Percentiles rank a stretch among this genome's conserved stretches.
phyloP scores from a whole-genome alignment of 2,113 vertebrate genomes.

The Etia nguti region DNA sequence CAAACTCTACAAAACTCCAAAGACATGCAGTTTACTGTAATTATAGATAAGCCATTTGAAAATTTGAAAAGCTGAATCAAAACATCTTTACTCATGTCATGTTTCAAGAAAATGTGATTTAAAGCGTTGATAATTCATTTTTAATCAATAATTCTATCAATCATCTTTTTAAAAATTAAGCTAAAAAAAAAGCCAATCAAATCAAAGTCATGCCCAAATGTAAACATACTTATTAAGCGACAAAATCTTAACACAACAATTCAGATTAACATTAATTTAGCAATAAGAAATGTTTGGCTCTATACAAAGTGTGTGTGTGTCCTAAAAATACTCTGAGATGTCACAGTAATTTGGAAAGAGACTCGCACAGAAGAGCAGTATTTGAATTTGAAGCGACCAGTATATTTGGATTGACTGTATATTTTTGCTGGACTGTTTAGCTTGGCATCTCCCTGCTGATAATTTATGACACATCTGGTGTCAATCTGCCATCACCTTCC shows the following conservation, averaged over 20 bases:
- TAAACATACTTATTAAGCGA: neutral
- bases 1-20: neutral
- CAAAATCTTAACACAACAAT: neutral
- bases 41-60: neutral
- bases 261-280: neutral
- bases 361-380: constrained; percentile 84
- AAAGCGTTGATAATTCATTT: neutral
- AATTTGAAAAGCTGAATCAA: neutral
- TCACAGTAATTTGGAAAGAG: constrained; percentile 80
- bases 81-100: neutral
- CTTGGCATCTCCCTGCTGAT: constrained; percentile 89
- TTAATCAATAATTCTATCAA: neutral
- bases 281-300: neutral
- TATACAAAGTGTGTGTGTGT: neutral
- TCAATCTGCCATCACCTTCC: constrained; percentile 90
- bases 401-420: constrained; percentile 83
- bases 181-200: neutral
- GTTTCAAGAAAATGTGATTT: neutral
- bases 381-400: constrained; percentile 88
- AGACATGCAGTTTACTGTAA: neutral
- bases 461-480: constrained; percentile 97
- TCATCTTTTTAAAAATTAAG: neutral
- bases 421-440: constrained; percentile 93
- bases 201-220: neutral
- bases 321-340: constrained; percentile 14